These are phyloP conservation scores for Scopus umbretta DNA, from an alignment of 2,113 vertebrate genomes.

Conservation along the genomic window DNA sequence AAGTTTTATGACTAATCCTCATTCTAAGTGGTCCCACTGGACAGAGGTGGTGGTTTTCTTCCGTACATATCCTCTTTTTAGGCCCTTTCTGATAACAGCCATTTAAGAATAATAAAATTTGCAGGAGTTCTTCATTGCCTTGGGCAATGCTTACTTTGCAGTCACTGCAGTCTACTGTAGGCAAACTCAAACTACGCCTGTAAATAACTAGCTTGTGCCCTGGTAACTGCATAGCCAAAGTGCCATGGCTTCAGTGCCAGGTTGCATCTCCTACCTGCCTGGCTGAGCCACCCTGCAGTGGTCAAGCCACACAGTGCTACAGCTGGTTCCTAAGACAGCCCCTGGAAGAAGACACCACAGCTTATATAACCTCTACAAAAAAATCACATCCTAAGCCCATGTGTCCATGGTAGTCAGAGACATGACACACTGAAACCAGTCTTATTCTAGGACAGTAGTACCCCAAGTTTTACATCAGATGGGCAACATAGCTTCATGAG, in stretches of 20 bases:
- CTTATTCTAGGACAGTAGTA: background rate
- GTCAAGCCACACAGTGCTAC: background rate
- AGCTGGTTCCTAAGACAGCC: background rate
- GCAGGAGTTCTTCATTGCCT: background rate
- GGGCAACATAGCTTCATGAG: background rate
- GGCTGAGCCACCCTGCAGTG: fast-evolving
- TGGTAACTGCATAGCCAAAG: background rate
- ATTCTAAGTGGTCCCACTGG: slow-evolving; percentile 47
- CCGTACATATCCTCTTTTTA: background rate
- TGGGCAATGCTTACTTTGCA: background rate
- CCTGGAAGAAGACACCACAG: background rate
- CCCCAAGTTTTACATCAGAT: background rate
- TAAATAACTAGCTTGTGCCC: fast-evolving
- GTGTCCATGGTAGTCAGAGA: background rate
- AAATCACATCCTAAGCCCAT: background rate
- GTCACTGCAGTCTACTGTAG: background rate
- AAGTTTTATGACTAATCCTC: slow-evolving; percentile 63
- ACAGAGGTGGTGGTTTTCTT: slow-evolving; percentile 23
- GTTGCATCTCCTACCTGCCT: background rate
- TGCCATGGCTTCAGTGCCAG: background rate
- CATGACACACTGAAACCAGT: background rate
- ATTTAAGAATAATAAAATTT: slow-evolving; percentile 12
- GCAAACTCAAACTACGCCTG: background rate
- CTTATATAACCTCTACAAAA: background rate
- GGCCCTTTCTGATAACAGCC: background rate